A percentile compares a stretch with the other conserved stretches of the same genome.
Evolutionary conservation across 1,140 invertebrate species (phyloP).

Genomic region (Diabrotica undecimpunctata): DNA sequence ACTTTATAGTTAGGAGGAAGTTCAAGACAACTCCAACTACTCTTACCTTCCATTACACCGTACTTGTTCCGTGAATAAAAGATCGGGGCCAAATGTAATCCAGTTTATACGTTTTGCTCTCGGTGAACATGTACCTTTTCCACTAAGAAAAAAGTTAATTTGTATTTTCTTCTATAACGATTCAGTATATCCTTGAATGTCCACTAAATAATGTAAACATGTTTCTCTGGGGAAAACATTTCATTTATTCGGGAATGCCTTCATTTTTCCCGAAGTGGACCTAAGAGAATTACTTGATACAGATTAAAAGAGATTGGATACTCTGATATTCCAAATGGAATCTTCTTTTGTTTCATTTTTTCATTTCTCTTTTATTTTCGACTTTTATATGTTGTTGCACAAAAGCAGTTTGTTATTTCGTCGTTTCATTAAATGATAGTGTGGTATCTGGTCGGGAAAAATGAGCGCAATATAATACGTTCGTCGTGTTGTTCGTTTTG

Average conservation of each 20-base stretch:
- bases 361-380: slow-evolving; percentile 33
- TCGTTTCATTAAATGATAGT: too few relatives aligned
- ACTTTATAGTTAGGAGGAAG: too few relatives aligned
- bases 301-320: slow-evolving; percentile 47
- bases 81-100: not conserved
- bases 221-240: slow-evolving; percentile 40
- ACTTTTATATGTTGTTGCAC: not conserved
- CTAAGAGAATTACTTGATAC: slow-evolving; percentile 44
- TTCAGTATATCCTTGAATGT: slow-evolving; percentile 29
- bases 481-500: too few relatives aligned
- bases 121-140: not conserved
- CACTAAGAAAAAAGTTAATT: slow-evolving; percentile 16
- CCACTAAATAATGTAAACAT: slow-evolving; percentile 44
- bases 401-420: too few relatives aligned
- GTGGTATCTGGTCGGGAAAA: too few relatives aligned
- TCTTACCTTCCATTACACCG: too few relatives aligned
- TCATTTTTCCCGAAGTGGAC: slow-evolving; percentile 44
- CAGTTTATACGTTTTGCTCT: slow-evolving; percentile 1
- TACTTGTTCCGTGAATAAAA: not conserved
- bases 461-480: too few relatives aligned
- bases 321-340: slow-evolving; percentile 43
- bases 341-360: slow-evolving; percentile 34
- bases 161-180: slow-evolving; percentile 23
- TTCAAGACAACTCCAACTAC: too few relatives aligned
- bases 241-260: slow-evolving; percentile 46